phyloP scores from a whole-genome alignment of 2,888 invertebrate species.

The Agriopis leucophaearia region DNA sequence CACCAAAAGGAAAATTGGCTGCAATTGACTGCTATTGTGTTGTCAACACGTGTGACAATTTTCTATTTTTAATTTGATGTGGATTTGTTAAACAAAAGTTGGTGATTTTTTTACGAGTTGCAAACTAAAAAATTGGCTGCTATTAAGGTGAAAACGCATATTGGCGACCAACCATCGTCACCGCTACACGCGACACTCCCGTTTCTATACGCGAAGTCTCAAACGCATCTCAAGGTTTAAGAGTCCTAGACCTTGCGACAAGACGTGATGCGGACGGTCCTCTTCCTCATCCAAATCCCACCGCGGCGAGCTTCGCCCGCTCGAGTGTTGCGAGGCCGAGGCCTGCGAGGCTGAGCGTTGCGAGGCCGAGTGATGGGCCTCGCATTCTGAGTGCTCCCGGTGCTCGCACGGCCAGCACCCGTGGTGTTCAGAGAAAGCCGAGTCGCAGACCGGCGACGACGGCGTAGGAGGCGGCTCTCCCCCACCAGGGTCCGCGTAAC shows the following conservation, averaged over 20 bases:
- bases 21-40: not conserved
- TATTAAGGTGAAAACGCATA: not conserved
- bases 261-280: constrained; percentile 73
- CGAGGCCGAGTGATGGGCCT: constrained; percentile 60
- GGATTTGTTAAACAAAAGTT: not conserved
- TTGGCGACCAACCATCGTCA: not conserved
- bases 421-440: constrained; percentile 82
- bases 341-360: constrained; percentile 68
- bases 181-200: not conserved
- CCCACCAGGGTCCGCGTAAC: constrained; percentile 81
- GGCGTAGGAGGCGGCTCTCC: constrained; percentile 81
- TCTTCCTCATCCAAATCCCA: constrained; percentile 82
- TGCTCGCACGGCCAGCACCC: constrained; percentile 83
- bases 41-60: not conserved
- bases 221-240: constrained; percentile 44
- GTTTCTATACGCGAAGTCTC: constrained; percentile 36
- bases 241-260: constrained; percentile 79
- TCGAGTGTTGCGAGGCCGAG: constrained; percentile 78
- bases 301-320: constrained; percentile 80
- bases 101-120: not conserved
- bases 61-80: not conserved
- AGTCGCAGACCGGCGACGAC: constrained; percentile 82
- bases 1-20: not conserved
- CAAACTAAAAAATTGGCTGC: not conserved
- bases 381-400: constrained; percentile 73